These are phyloP conservation scores for Gallinago media DNA, from an alignment of 2,113 vertebrate species.

Conservation along the genomic window DNA sequence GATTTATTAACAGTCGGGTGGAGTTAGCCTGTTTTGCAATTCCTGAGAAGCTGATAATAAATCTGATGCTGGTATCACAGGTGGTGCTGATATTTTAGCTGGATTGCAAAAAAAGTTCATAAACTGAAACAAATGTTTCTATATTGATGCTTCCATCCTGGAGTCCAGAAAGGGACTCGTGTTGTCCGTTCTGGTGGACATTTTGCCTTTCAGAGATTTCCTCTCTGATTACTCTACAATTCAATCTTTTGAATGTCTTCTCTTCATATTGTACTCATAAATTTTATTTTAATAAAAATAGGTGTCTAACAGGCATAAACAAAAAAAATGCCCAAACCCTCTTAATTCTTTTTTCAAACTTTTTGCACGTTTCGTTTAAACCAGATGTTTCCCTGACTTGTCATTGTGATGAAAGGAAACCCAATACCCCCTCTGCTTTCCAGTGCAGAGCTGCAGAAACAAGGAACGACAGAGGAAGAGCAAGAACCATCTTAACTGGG, in stretches of 20 bases:
- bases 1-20: slow-evolving; percentile 70
- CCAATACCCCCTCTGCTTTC: slow-evolving; percentile 48
- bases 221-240: slow-evolving; percentile 8
- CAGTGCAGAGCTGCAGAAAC: slow-evolving; percentile 44
- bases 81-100: slow-evolving; percentile 59
- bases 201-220: slow-evolving; percentile 55
- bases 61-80: slow-evolving; percentile 66
- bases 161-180: background rate
- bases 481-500: background rate
- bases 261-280: slow-evolving; percentile 67
- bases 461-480: slow-evolving; percentile 23
- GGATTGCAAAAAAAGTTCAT: slow-evolving; percentile 17
- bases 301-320: slow-evolving; percentile 64
- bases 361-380: slow-evolving; percentile 65
- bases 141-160: background rate
- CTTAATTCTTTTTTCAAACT: slow-evolving; percentile 26
- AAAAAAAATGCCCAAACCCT: background rate
- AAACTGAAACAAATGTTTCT: slow-evolving; percentile 68
- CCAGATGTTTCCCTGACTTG: slow-evolving; percentile 72
- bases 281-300: slow-evolving; percentile 80
- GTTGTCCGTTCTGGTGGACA: background rate
- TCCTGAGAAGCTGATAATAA: slow-evolving; percentile 67
- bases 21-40: slow-evolving; percentile 14
- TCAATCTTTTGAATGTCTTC: slow-evolving; percentile 51
- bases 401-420: slow-evolving; percentile 55